A percentile compares a stretch with the other conserved stretches of the same genome.
Evolutionary conservation across 1,140 invertebrate genomes (phyloP).

Genomic region (Papilio polyxenes): DNA sequence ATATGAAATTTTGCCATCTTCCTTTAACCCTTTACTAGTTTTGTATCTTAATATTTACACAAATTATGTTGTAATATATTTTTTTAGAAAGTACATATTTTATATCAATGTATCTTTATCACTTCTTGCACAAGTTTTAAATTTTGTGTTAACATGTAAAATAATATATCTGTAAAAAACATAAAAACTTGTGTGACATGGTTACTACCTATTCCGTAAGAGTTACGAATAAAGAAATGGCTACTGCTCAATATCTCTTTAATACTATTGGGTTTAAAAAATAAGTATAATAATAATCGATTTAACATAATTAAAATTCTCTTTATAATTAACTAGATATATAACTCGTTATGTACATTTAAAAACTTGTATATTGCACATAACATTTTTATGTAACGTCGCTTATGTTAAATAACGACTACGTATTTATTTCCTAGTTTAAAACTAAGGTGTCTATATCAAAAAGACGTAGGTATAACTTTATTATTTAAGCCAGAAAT

Average conservation of each 20-base stretch:
- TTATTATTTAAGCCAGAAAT: too few species aligned
- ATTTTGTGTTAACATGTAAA: not conserved
- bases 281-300: not conserved
- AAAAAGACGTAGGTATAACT: not conserved
- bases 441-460: not conserved
- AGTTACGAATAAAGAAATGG: not conserved
- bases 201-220: too few species aligned
- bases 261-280: not conserved
- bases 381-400: not conserved
- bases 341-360: not conserved
- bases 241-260: not conserved
- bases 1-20: too few species aligned
- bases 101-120: not conserved
- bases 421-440: not conserved
- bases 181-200: too few species aligned
- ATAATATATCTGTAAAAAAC: too few species aligned
- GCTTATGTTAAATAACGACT: slow-evolving; percentile 2
- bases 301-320: not conserved
- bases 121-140: not conserved
- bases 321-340: not conserved
- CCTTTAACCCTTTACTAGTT: too few species aligned
- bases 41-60: too few species aligned
- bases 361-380: not conserved
- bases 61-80: not conserved
- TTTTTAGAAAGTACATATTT: too few species aligned